These are phyloP conservation scores for Rhodeus uyekii DNA, from an alignment of 2,797 vertebrate genomes.

Conservation along the genomic window DNA sequence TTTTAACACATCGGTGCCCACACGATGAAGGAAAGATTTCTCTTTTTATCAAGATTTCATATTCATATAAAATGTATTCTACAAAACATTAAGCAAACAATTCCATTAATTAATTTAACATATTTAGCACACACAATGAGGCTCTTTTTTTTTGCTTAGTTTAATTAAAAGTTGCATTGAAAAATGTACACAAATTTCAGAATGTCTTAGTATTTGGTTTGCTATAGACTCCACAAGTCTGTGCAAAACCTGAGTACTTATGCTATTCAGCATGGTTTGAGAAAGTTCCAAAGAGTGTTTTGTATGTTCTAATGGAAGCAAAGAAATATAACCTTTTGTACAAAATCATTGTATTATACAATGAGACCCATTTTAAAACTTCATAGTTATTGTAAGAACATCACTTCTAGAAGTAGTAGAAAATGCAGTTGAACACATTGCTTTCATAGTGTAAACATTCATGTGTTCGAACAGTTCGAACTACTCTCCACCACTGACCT, in stretches of 20 bases:
- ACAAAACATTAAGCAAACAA: neutral
- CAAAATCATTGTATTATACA: neutral
- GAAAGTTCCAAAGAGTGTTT: neutral
- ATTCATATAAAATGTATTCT: neutral
- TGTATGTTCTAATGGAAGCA: neutral
- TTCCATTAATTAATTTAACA: neutral
- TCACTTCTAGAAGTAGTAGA: too few species aligned
- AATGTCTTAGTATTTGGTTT: neutral
- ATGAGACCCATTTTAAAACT: neutral
- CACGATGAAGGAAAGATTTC: constrained; percentile 3
- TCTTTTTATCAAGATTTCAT: neutral
- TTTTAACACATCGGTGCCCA: neutral
- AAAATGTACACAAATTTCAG: neutral
- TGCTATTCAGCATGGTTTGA: neutral
- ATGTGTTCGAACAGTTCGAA: too few species aligned
- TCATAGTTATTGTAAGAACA: neutral
- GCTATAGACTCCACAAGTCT: too few species aligned
- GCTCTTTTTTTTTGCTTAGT: neutral
- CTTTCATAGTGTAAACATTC: too few species aligned
- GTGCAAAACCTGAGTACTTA: neutral
- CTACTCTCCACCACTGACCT: too few species aligned
- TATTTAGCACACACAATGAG: neutral
- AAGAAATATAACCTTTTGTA: neutral
- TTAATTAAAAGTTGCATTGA: neutral
- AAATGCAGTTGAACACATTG: too few species aligned